Evolutionary conservation across 2,888 invertebrate genomes (phyloP).

Genomic region (Endomychus coccineus): DNA sequence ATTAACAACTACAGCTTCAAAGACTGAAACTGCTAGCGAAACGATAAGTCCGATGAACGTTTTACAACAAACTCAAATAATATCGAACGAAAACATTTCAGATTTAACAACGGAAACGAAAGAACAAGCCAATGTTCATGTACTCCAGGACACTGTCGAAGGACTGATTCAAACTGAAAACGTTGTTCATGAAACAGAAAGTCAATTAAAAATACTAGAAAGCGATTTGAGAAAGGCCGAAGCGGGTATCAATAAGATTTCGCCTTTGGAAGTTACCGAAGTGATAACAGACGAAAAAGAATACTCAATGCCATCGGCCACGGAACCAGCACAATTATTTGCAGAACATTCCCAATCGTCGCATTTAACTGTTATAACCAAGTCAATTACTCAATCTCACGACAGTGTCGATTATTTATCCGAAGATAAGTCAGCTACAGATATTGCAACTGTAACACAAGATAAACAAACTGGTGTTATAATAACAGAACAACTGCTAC

Average conservation of each 20-base stretch:
- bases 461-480: constrained; percentile 45
- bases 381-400: constrained; percentile 10
- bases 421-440: constrained; percentile 34
- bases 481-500: constrained; percentile 44
- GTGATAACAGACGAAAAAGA: constrained; percentile 31
- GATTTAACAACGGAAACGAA: constrained; percentile 29
- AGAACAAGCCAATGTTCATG: constrained; percentile 30
- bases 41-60: constrained; percentile 39
- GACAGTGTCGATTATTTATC: constrained; percentile 33
- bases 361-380: constrained; percentile 1
- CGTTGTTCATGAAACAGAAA: constrained; percentile 45
- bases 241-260: constrained; percentile 40
- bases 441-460: constrained; percentile 36
- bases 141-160: constrained; percentile 43
- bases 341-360: constrained; percentile 31
- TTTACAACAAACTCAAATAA: constrained; percentile 35
- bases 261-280: constrained; percentile 40
- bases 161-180: constrained; percentile 41
- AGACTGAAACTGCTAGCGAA: constrained; percentile 32
- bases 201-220: constrained; percentile 31
- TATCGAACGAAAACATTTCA: constrained; percentile 28
- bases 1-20: constrained; percentile 20
- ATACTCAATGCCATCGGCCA: constrained; percentile 25
- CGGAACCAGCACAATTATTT: constrained; percentile 38
- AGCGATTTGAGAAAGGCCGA: constrained; percentile 39